These are phyloP conservation scores for Drosophila yooni DNA, from an alignment of 2,888 invertebrate genomes.

Conservation along the genomic window DNA sequence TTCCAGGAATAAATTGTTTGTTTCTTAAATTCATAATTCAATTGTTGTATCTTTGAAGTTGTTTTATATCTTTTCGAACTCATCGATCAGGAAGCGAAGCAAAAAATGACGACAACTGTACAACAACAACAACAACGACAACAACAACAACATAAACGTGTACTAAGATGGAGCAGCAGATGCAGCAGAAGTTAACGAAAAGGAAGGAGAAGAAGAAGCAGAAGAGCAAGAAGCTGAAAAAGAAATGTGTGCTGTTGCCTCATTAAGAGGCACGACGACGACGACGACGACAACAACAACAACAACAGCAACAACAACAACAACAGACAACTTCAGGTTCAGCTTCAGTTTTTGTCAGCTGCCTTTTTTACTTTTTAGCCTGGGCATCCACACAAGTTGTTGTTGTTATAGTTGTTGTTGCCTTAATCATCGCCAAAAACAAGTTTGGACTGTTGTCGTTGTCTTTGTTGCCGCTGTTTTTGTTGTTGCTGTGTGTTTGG, in stretches of 20 bases:
- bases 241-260: constrained; percentile 36
- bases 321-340: constrained; percentile 6
- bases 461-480: not conserved
- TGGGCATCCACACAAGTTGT: constrained; percentile 29
- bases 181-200: not conserved
- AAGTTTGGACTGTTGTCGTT: constrained; percentile 48
- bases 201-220: constrained; percentile 4
- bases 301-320: constrained; percentile 2
- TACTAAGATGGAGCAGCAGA: constrained; percentile 1
- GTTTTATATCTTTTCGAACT: constrained; percentile 20
- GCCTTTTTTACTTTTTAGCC: constrained; percentile 39
- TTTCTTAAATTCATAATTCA: not conserved
- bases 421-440: constrained; percentile 74
- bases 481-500: constrained; percentile 33
- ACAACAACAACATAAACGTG: not conserved
- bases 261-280: constrained; percentile 26
- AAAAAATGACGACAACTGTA: constrained; percentile 61
- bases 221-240: constrained; percentile 14
- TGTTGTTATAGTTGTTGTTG: constrained; percentile 33
- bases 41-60: constrained; percentile 7
- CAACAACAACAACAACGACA: constrained; percentile 4
- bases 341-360: constrained; percentile 39
- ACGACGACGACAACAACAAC: not conserved
- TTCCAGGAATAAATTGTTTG: not conserved
- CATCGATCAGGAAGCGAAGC: constrained; percentile 54